These are phyloP conservation scores for Actinernus sp. DNA, from an alignment of 92 coral and sea anemone genomes.

Conservation along the genomic window DNA sequence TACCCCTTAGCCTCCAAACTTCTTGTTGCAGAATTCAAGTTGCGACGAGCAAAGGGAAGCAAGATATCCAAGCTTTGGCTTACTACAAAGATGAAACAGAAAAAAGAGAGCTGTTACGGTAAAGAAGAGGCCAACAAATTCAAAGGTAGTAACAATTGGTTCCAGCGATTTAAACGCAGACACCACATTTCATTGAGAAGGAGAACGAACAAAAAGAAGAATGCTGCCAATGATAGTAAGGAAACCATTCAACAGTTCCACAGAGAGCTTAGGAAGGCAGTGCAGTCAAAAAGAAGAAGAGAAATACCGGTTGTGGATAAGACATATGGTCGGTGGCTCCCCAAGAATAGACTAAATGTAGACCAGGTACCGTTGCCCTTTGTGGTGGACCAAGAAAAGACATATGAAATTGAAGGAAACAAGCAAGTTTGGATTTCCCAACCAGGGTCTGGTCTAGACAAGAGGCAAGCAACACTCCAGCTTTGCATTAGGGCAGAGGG, in stretches of 20 bases:
- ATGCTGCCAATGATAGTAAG: conserved; percentile 45
- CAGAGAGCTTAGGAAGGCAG: conserved; percentile 12
- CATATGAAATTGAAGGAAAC: conserved; percentile 18
- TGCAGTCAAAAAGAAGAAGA: conserved; percentile 33
- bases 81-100: conserved; percentile 53
- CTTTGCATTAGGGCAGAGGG: conserved; percentile 52
- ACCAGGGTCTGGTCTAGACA: conserved; percentile 23
- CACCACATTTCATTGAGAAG: conserved; percentile 16
- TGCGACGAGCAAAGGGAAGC: conserved; percentile 43
- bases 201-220: no score
- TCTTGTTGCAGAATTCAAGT: conserved; percentile 22
- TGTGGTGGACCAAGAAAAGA: conserved; percentile 28
- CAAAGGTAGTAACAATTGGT: conserved; percentile 51
- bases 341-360: conserved; percentile 26
- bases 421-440: conserved; percentile 28
- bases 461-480: conserved; percentile 28
- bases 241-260: conserved; percentile 17
- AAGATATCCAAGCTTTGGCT: no score
- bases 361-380: conserved; percentile 27
- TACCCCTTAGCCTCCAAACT: conserved; percentile 41
- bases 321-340: conserved; percentile 29
- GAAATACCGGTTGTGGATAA: conserved; percentile 14
- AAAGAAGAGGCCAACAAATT: conserved; percentile 54
- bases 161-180: conserved; percentile 26
- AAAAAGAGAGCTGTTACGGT: conserved; percentile 54